Base-by-base conservation (phyloP, 2,113 vertebrate species). In the Nasalis larvatus region DNA sequence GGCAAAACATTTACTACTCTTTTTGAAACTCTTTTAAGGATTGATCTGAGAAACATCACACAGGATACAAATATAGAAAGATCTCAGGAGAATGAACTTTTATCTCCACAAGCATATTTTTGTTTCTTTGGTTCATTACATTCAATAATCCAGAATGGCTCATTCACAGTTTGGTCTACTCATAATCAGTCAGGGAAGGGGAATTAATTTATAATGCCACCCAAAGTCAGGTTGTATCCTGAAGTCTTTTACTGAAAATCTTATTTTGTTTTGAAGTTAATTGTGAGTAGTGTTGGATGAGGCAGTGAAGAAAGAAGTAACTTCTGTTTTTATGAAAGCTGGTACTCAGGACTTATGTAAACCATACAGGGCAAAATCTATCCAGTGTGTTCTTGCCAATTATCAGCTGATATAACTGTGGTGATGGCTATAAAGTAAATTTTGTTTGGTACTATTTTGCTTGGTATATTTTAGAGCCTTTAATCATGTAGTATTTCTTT, bases 201-300 rank as follows among this genome's bases (percentile, higher is more conserved):
- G 60, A 93, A 95, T 60, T 66, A 78, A 96, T 93, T 98, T 86
- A 76, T 84, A 97, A 91, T 92, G 83, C 74, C 94, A 96, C 25
- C 91, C 85, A 90, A 89, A 86, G 54, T 93, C 86, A 97, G 74
- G 80, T 84, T 89, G 49, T 35, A 3, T 60, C 93, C 74, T 93
- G 20, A 93, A 95, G 83, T 63, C 30, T 95, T 95, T 91, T 93
- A 76, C 49, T 95, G 69, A 74, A 93, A 96, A 96, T 89, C 30
- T 91, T 74, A 81, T 76, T 90, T 97, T 97, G 60, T 97, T 97
- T 96, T 87, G 42, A 86, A 95, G 82, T 89, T 96, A 95, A 97
- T 92, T 97, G 74, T 73, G 56, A 95, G 92, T 42, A 87, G 68
- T 86, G 71, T 86, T 89, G 56, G 69, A 91, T 37, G 76, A 94